Evolutionary conservation across 2,797 vertebrate species (phyloP).

Genomic region (Oceanodroma leucorhoa): DNA sequence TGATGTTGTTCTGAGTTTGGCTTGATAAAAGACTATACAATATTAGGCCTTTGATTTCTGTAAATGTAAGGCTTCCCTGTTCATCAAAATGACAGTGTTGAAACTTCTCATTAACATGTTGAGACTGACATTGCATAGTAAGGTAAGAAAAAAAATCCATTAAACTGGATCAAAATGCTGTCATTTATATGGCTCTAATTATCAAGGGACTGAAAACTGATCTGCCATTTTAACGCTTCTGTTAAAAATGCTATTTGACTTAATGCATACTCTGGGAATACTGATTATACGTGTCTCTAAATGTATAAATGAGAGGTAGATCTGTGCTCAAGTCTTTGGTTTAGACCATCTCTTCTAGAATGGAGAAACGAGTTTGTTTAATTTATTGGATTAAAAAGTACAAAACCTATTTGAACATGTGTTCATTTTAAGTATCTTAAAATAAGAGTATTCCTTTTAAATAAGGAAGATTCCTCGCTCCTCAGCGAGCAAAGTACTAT

Average conservation of each 20-base stretch:
- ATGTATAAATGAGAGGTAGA: background rate
- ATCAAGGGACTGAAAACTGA: constrained; percentile 11
- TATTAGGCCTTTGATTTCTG: background rate
- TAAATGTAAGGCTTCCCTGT: constrained; percentile 10
- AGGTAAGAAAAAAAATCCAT: constrained; percentile 13
- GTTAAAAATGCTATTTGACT: background rate
- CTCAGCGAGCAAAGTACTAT: background rate
- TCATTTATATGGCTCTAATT: constrained; percentile 21
- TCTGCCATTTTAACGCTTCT: constrained; percentile 5
- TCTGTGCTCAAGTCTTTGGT: background rate
- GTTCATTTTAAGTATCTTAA: background rate
- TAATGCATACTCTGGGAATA: background rate
- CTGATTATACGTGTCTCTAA: background rate
- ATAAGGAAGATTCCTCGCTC: background rate
- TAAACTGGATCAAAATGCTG: constrained; percentile 36
- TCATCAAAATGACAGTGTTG: constrained; percentile 45
- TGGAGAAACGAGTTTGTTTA: background rate
- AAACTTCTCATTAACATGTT: constrained; percentile 25
- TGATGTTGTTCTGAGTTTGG: background rate
- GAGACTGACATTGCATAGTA: constrained; percentile 17
- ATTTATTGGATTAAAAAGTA: background rate
- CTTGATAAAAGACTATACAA: background rate
- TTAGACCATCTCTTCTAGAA: background rate
- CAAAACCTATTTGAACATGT: background rate
- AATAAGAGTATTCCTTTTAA: background rate